These are phyloP conservation scores for Andrena dorsata DNA, from an alignment of 2,888 invertebrate genomes.

Conservation along the genomic window DNA sequence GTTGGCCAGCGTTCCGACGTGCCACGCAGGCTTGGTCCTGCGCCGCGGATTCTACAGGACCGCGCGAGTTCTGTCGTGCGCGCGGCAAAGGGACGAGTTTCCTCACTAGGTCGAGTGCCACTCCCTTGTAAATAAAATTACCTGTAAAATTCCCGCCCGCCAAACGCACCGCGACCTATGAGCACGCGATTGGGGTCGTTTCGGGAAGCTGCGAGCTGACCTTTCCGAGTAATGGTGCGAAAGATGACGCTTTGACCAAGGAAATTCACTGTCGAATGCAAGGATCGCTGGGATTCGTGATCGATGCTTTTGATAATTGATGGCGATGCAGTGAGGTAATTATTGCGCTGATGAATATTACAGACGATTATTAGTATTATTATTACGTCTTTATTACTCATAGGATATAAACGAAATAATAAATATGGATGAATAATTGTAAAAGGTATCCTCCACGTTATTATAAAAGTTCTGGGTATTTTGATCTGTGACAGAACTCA, in stretches of 20 bases:
- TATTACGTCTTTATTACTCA: no score
- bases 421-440: no score
- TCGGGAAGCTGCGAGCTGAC: background rate
- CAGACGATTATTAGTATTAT: no score
- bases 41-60: conserved; percentile 68
- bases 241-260: background rate
- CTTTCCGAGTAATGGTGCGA: background rate
- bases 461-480: no score
- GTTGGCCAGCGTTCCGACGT: conserved; percentile 60
- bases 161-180: conserved; percentile 15
- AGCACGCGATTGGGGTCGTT: background rate
- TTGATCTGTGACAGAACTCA: no score
- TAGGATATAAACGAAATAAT: no score
- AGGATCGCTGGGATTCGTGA: no score
- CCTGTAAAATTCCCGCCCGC: conserved; percentile 43
- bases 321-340: no score
- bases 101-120: conserved; percentile 68
- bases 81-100: conserved; percentile 59
- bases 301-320: no score
- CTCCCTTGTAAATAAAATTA: conserved; percentile 73
- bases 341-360: no score
- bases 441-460: no score
- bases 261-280: no score
- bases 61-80: conserved; percentile 41
- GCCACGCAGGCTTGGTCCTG: conserved; percentile 77